phyloP scores from a whole-genome alignment of 2,113 vertebrate genomes.

The Centropus unirufus region DNA sequence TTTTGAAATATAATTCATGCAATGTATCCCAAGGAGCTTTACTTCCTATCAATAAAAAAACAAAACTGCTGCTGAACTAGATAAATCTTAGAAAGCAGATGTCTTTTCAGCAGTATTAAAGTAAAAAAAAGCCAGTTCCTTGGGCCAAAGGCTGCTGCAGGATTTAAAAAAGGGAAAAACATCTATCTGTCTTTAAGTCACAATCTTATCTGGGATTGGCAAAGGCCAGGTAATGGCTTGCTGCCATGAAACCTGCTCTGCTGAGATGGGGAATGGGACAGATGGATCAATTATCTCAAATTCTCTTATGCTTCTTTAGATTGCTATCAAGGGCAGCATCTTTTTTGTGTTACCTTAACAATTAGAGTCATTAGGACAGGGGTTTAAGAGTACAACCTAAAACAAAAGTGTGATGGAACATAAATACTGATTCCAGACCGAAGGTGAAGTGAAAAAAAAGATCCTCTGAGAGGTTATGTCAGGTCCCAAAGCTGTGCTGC shows the following conservation, averaged over 20 bases:
- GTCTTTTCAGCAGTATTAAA: slow-evolving; percentile 36
- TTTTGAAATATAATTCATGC: neutral
- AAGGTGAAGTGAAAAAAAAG: neutral
- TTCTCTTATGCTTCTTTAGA: neutral
- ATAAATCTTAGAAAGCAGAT: slow-evolving; percentile 47
- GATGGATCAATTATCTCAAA: neutral
- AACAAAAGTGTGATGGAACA: neutral
- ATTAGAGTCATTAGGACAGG: neutral
- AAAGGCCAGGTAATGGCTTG: neutral
- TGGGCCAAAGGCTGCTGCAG: neutral
- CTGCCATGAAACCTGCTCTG: neutral
- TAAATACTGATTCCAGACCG: neutral
- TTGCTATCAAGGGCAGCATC: neutral
- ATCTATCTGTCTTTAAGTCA: neutral
- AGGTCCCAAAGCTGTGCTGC: neutral
- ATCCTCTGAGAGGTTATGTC: neutral
- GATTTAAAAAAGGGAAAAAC: neutral
- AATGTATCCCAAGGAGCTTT: neutral
- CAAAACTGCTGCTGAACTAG: slow-evolving; percentile 34
- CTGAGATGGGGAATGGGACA: neutral
- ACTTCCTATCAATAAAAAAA: neutral
- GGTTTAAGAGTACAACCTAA: neutral
- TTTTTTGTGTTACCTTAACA: neutral
- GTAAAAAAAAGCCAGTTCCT: slow-evolving; percentile 2
- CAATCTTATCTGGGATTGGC: neutral